Percentiles rank a stretch among this genome's conserved stretches.
These are phyloP conservation scores for Hetaerina americana DNA, from an alignment of 1,140 invertebrate genomes.

Conservation along the genomic window DNA sequence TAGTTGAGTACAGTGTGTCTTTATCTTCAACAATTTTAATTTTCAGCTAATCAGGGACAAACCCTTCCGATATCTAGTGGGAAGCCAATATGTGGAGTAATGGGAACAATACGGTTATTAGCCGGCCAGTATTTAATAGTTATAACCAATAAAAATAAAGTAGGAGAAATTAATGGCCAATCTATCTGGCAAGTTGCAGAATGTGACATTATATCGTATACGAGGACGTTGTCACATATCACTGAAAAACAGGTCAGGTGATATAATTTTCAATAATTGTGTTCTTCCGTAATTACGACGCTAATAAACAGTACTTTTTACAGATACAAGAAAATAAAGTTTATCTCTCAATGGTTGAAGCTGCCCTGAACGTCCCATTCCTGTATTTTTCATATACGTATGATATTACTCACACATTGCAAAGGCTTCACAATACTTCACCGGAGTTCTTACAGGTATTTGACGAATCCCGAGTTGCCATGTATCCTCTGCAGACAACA, in stretches of 20 bases:
- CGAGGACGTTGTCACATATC: constrained; percentile 68
- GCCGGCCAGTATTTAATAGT: constrained; percentile 82
- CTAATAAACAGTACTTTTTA: constrained; percentile 14
- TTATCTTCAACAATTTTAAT: constrained; percentile 9
- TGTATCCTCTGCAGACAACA: not conserved
- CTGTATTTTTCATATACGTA: constrained; percentile 91
- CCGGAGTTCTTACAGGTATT: constrained; percentile 69
- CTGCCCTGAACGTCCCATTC: constrained; percentile 60
- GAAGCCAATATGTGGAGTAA: constrained; percentile 72
- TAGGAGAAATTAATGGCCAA: constrained; percentile 76
- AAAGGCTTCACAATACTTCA: constrained; percentile 75
- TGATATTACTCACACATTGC: constrained; percentile 85
- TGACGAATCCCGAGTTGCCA: not conserved
- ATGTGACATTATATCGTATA: constrained; percentile 77
- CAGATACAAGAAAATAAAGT: constrained; percentile 58
- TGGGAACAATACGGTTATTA: constrained; percentile 74
- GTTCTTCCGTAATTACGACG: not conserved
- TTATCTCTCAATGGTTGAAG: constrained; percentile 71
- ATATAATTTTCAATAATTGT: too few species aligned
- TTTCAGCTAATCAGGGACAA: constrained; percentile 38
- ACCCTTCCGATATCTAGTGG: constrained; percentile 47
- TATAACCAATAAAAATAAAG: constrained; percentile 68
- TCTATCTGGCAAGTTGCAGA: constrained; percentile 73
- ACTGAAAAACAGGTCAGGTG: constrained; percentile 56
- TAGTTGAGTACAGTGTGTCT: not conserved